Evolutionary conservation across 1,140 invertebrate species (phyloP).

Genomic region (Holotrichia oblita): DNA sequence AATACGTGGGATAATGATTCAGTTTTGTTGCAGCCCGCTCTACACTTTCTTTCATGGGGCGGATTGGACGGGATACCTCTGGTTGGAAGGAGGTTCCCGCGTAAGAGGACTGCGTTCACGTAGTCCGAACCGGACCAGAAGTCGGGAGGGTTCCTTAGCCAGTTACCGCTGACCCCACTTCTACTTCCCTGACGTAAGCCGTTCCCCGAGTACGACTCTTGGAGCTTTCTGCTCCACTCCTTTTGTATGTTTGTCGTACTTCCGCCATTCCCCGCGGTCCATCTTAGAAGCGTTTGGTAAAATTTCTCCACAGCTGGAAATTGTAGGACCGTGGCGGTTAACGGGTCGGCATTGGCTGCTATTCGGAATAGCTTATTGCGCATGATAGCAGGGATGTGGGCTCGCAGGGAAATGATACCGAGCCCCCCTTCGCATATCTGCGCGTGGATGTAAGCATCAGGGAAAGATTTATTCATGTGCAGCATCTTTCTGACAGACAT

Average conservation of each 20-base stretch:
- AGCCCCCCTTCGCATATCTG: background rate
- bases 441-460: background rate
- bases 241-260: background rate
- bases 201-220: background rate
- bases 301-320: background rate
- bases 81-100: slow-evolving; percentile 14
- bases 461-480: too few species aligned
- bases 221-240: background rate
- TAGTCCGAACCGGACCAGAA: slow-evolving; percentile 42
- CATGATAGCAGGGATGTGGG: background rate
- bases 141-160: slow-evolving; percentile 38
- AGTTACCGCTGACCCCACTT: slow-evolving; percentile 8
- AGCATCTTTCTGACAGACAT: too few species aligned
- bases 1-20: slow-evolving; percentile 46
- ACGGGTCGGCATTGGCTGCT: background rate
- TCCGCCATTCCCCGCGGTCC: background rate
- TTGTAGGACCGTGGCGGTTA: background rate
- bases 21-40: slow-evolving; percentile 39
- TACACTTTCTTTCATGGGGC: background rate
- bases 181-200: background rate
- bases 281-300: background rate
- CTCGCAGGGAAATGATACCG: background rate
- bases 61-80: slow-evolving; percentile 30
- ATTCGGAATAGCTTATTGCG: background rate
- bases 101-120: slow-evolving; percentile 41